Conservation (phyloP, 1,140 invertebrate species). For the Drosophila erecta region DNA sequence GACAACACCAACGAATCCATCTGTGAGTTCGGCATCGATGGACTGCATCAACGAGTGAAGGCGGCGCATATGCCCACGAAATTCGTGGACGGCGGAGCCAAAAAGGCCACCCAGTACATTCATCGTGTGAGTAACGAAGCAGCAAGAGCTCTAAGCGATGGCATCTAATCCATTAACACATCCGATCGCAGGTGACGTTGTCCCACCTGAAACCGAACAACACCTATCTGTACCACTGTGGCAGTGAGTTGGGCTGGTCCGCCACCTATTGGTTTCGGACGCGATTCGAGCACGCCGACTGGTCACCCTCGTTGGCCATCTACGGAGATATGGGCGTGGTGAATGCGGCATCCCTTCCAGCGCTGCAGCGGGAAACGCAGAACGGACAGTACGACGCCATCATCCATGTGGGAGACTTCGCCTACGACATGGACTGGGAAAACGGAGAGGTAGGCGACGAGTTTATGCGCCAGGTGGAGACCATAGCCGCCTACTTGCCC, state of each 20-base stretch:
- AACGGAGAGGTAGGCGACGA: conserved; percentile 93
- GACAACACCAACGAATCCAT: conserved; percentile 89
- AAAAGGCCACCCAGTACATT: conserved; percentile 91
- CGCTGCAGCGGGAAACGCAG: conserved; percentile 93
- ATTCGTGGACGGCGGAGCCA: conserved; percentile 92
- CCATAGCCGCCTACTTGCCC: conserved; percentile 93
- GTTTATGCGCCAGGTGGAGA: conserved; percentile 96
- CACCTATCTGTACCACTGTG: conserved; percentile 93
- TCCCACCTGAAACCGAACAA: conserved; percentile 87
- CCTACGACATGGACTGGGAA: conserved; percentile 96
- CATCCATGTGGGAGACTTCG: conserved; percentile 97
- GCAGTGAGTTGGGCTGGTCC: conserved; percentile 93
- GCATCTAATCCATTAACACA: conserved; percentile 75
- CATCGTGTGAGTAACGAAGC: conserved; percentile 89
- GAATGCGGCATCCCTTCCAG: conserved; percentile 93
- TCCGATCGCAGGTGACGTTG: conserved; percentile 88
- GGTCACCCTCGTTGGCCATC: conserved; percentile 92
- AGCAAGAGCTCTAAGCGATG: not conserved
- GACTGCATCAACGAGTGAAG: conserved; percentile 80
- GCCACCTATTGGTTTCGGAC: conserved; percentile 91
- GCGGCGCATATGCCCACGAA: conserved; percentile 85
- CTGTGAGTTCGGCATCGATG: conserved; percentile 92
- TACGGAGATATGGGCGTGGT: conserved; percentile 97
- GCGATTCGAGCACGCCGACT: conserved; percentile 87
- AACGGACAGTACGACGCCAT: conserved; percentile 93